Conservation (phyloP, 2,113 vertebrate genomes). For the Myiozetetes cayanensis region DNA sequence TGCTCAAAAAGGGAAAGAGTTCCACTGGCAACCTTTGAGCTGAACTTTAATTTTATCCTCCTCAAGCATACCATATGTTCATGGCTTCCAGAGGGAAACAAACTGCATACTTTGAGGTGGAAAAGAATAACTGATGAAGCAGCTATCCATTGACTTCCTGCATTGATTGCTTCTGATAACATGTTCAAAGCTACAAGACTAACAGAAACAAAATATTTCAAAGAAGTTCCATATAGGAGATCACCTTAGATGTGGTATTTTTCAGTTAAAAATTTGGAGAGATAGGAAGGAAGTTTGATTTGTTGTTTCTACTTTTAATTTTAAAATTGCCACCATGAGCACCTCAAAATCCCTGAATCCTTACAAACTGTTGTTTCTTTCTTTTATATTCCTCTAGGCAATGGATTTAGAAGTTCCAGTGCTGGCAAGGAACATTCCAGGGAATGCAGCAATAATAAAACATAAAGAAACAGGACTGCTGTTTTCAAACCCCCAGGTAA, state of each 20-base stretch:
- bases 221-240: neutral
- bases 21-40: neutral
- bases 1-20: neutral
- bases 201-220: neutral
- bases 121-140: neutral
- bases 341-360: neutral
- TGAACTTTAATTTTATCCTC: neutral
- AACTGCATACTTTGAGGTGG: neutral
- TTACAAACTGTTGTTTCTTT: neutral
- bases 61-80: neutral
- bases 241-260: neutral
- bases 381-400: constrained; percentile 69
- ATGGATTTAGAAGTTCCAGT: constrained; percentile 89
- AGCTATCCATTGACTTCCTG: neutral
- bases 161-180: neutral
- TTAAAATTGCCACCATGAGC: rapidly evolving
- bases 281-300: neutral
- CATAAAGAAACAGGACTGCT: constrained; percentile 87
- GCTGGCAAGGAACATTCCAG: constrained; percentile 87
- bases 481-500: constrained; percentile 86
- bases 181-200: neutral
- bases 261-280: neutral
- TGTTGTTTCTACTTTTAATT: neutral
- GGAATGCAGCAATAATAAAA: constrained; percentile 84
- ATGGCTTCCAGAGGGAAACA: neutral